Evolutionary conservation across 2,797 vertebrate genomes (phyloP), one percentile per base, ranked within the genome.

Genomic region (Spondyliosoma cantharus): DNA sequence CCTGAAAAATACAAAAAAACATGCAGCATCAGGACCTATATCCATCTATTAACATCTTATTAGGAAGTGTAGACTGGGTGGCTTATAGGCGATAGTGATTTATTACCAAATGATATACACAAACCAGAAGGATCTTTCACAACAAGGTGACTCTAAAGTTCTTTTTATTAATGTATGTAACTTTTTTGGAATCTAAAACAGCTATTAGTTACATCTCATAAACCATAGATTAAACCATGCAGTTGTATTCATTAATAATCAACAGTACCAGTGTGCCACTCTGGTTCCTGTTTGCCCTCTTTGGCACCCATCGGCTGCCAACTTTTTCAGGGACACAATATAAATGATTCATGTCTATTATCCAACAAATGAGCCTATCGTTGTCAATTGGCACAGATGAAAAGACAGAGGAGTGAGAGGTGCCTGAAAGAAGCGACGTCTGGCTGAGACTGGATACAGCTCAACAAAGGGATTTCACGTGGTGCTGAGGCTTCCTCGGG

Each of bases 381-480:
- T 64, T 82, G 72, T 81, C 45, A 58, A 87, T 82, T 75, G 76
- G 71, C 52, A 57, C 48, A 57, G 59, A 71, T 67, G 43, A 63
- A 67, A 71, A 72, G 58, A 67, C 43, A 48, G 72, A 70, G 52
- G 56, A 32, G 81, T 37, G 60, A 74, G 74, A 69, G 72, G 61
- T 54, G 76, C 48, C 70, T 70, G 19, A 89, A 85, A 78, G 71
- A 77, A 43, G n/a, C 9, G 2, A 72, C 27, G 79, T 84, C 72
- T 79, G 74, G 20, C 48, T 65, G 58, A 78, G 74, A 83, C 69
- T 74, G 3, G 29, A 81, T 74, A 72, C 65, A 7, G 25, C 65
- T 82, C 81, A 52, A 84, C 81, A 86, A 86, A 83, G 67, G 71
- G 56, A 70, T 82, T 85, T 85, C 71, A 74, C 43, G 56, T 48